Base-by-base conservation (phyloP, 2,797 vertebrate species). In the Cottoperca gobio region DNA sequence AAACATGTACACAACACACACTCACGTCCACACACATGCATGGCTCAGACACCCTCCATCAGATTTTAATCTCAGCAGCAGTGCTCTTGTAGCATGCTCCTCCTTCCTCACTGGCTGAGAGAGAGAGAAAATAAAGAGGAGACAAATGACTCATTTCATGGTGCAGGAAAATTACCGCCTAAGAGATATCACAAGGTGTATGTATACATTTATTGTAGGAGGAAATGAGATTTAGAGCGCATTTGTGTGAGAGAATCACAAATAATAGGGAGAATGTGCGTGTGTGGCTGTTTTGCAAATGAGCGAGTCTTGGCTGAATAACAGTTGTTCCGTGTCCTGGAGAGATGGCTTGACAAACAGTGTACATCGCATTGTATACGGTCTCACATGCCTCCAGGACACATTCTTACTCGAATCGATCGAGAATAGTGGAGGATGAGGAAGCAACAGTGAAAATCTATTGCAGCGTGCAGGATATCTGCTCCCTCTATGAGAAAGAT, bases 81-180 rank as follows among this genome's bases (percentile, higher is more conserved):
- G 71, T 23, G 66, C 69, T 80, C 78, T 61, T 61, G 64, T 83
- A 67, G 63, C n/a, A 39, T 43, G 75, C 73, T 83, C 87, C 84
- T 83, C 83, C 81, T 83, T 76, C 61, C 70, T 81, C 58, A 39
- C 54, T 33, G 76, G 68, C 78, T 69, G 67, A 55, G 73, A 84
- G 65, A 76, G 54, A 70, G 42, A 57, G 74, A 78, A 88, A 81
- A 86, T 82, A 84, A 65, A 68, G 76, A 78, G 74, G 82, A 92
- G 86, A 91, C 77, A 91, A 91, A 93, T 85, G 82, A 86, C 69
- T 90, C 75, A 84, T 88, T 89, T 89, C 90, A 90, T 86, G 70
- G 85, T 59, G 76, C 80, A 67, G 60, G 77, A 84, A 90, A 88
- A 91, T 91, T 76, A 88, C 82, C 73, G 66, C 84, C 88, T 83